phyloP scores from a whole-genome alignment of 2,113 vertebrate genomes.

The Neodon shergylaensis region DNA sequence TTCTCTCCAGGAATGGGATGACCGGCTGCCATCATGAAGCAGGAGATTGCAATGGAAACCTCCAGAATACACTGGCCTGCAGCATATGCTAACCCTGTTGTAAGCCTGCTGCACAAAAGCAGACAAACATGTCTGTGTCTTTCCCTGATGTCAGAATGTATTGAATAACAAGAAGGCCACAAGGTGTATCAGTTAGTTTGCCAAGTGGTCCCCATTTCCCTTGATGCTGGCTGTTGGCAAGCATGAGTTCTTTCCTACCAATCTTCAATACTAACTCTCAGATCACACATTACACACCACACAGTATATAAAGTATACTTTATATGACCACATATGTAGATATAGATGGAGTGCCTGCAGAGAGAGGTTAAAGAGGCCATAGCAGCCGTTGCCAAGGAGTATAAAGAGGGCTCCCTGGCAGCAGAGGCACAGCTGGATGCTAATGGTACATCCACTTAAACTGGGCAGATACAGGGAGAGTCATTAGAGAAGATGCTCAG shows the following conservation, averaged over 20 bases:
- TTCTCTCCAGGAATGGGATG: neutral
- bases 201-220: neutral
- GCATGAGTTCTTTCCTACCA: neutral
- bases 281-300: neutral
- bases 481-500: neutral
- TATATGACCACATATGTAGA: neutral
- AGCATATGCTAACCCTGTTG: neutral
- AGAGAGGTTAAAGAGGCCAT: neutral
- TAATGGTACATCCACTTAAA: neutral
- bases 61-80: neutral
- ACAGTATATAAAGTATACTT: neutral
- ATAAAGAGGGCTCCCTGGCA: neutral
- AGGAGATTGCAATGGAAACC: neutral
- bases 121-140: neutral
- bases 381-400: neutral
- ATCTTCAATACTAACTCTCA: neutral
- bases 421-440: neutral
- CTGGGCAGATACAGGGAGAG: neutral
- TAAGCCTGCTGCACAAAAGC: neutral
- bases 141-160: neutral
- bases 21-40: neutral
- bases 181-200: neutral
- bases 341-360: neutral
- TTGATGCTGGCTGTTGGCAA: neutral
- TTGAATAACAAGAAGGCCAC: neutral